Evolutionary conservation across 2,797 vertebrate genomes (phyloP).

Genomic region (Tympanoctomys barrerae): DNA sequence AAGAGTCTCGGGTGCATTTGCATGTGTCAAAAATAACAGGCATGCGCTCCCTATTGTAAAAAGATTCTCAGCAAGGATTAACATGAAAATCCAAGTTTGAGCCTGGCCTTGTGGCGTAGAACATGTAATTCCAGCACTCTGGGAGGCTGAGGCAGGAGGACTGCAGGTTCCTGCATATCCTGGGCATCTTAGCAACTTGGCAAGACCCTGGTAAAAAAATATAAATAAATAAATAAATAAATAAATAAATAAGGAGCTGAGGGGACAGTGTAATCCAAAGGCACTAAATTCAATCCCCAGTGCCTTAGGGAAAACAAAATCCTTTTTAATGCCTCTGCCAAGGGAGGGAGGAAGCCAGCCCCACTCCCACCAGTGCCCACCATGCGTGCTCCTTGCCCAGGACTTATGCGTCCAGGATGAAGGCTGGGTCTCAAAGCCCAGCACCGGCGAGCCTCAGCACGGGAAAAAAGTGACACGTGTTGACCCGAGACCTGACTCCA

Average conservation of each 20-base stretch:
- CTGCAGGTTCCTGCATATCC: background rate
- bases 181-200: background rate
- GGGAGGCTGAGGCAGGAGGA: background rate
- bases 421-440: background rate
- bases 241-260: background rate
- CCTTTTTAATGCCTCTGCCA: background rate
- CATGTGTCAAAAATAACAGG: background rate
- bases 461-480: background rate
- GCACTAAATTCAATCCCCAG: background rate
- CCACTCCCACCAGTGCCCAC: background rate
- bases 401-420: background rate
- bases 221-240: background rate
- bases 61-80: background rate
- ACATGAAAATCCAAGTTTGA: background rate
- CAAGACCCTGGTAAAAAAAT: background rate
- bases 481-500: background rate
- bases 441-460: background rate
- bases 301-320: background rate
- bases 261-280: background rate
- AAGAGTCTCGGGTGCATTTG: background rate
- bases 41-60: slow-evolving; percentile 44
- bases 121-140: background rate
- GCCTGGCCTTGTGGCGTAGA: background rate
- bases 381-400: background rate
- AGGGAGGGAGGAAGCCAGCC: background rate